Base-by-base conservation (phyloP, 2,888 invertebrate genomes). In the Melanchra persicariae region DNA sequence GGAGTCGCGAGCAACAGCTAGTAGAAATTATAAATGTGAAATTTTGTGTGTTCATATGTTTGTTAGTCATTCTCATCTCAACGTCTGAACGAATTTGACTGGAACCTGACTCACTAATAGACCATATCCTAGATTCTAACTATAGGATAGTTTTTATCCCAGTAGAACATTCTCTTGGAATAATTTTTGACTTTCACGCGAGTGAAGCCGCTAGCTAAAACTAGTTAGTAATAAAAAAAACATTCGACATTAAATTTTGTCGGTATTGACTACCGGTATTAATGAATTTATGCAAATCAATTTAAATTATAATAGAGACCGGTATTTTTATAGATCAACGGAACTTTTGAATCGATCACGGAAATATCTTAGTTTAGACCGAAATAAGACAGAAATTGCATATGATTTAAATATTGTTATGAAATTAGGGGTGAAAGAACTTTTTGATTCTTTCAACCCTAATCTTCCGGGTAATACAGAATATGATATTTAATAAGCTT, bases 201-300 rank as follows among this genome's bases (percentile, higher is more conserved):
- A 1, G 57, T 57, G 2, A 37, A 22, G 3, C 15, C 22, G 15
- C 2, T 8, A 8, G 0, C 10, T 7, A 37, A 22, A 57, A 15
- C 22, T 37, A 37, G 57, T 51, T 26, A 34, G 24, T 40, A 49
- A 51, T 30, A 15, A 57, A 52, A 9, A 51, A 24, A 40, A 60
- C 24, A 24, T 45, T 74, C 15, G 17, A 58, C 37, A 52, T 51
- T 12, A 30, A 55, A 45, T 57, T 70, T 52, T 22, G 57, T 75
- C 9, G 47, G 15, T 57, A n/a, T 67, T 26, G 19, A 58, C 70
- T 75, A 79, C 78, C 75, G 70, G 78, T 79, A 75, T 70, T 67
- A 37, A 49, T 75, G 52, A 67, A 80, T 75, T 79, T 68, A 80
- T 79, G 70, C 19, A 51, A 79, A 79, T 79, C 22, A 24, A 54